Percentiles rank a stretch among this genome's conserved stretches.
Conservation (phyloP, 2,797 vertebrate species). For the Telmatherina bonti region DNA sequence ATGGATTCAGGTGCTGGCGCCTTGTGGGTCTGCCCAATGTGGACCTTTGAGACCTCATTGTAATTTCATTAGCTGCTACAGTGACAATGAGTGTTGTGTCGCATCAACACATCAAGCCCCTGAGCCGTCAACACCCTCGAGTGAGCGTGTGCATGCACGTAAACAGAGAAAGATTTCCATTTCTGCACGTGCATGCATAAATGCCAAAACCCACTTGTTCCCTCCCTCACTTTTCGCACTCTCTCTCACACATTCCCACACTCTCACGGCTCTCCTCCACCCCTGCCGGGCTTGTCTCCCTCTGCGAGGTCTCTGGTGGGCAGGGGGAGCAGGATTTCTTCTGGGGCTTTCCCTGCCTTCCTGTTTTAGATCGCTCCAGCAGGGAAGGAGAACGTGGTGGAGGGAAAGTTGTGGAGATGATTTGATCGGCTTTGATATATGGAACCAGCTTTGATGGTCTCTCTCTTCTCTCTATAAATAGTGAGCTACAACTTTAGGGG, state of each 20-base stretch:
- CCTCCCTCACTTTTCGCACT: conserved; percentile 49
- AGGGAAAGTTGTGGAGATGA: conserved; percentile 60
- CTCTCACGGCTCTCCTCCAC: conserved; percentile 37
- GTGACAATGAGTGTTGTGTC: conserved; percentile 62
- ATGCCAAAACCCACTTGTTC: conserved; percentile 41
- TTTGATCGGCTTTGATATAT: conserved; percentile 81
- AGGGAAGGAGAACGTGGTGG: conserved; percentile 65
- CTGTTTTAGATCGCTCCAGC: conserved; percentile 72
- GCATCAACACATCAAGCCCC: conserved; percentile 74
- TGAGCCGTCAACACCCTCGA: conserved; percentile 42
- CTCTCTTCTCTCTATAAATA: conserved; percentile 79
- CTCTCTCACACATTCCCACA: conserved; percentile 59
- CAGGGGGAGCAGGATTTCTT: conserved; percentile 67
- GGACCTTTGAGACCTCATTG: conserved; percentile 72
- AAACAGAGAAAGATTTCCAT: conserved; percentile 24
- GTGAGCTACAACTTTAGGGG: conserved; percentile 71
- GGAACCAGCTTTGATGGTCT: conserved; percentile 82
- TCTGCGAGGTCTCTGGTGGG: conserved; percentile 61
- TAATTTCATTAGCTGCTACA: conserved; percentile 78
- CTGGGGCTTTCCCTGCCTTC: conserved; percentile 75
- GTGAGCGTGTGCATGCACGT: conserved; percentile 19
- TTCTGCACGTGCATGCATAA: conserved; percentile 53
- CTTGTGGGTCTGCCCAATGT: conserved; percentile 59
- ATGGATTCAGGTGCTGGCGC: conserved; percentile 61
- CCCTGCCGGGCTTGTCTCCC: conserved; percentile 41